phyloP scores from a whole-genome alignment of 2,888 invertebrate genomes.

The Chrysomela aeneicollis region DNA sequence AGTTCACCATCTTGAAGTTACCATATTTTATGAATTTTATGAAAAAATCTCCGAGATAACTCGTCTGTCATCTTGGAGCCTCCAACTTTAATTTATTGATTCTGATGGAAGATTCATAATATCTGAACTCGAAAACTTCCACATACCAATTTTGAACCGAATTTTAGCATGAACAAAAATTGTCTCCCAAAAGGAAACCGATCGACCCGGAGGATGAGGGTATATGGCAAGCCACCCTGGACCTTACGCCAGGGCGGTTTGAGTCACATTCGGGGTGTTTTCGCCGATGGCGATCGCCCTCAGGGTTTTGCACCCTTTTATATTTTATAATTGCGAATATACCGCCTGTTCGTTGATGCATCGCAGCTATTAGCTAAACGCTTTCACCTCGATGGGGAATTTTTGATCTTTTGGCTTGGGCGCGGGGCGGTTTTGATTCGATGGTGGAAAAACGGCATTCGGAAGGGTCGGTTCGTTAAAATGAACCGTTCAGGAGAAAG shows the following conservation, averaged over 20 bases:
- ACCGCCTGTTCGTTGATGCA: slow-evolving; percentile 22
- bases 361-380: slow-evolving; percentile 22
- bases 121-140: too few relatives aligned
- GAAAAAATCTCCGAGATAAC: too few relatives aligned
- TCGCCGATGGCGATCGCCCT: background rate
- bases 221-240: background rate
- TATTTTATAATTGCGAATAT: slow-evolving; percentile 24
- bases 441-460: background rate
- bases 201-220: too few relatives aligned
- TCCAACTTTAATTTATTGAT: too few relatives aligned
- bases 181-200: too few relatives aligned
- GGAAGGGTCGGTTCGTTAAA: background rate
- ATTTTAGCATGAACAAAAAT: too few relatives aligned
- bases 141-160: too few relatives aligned
- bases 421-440: background rate
- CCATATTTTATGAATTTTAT: too few relatives aligned
- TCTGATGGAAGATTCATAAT: too few relatives aligned
- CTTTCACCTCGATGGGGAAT: slow-evolving; percentile 8
- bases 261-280: background rate
- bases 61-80: too few relatives aligned
- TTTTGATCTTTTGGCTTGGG: slow-evolving; percentile 16
- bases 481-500: too few relatives aligned
- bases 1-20: too few relatives aligned
- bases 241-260: background rate
- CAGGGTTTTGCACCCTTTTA: slow-evolving; percentile 17